Evolutionary conservation across 1,140 invertebrate genomes (phyloP).

Genomic region (Palaemon carinicauda): DNA sequence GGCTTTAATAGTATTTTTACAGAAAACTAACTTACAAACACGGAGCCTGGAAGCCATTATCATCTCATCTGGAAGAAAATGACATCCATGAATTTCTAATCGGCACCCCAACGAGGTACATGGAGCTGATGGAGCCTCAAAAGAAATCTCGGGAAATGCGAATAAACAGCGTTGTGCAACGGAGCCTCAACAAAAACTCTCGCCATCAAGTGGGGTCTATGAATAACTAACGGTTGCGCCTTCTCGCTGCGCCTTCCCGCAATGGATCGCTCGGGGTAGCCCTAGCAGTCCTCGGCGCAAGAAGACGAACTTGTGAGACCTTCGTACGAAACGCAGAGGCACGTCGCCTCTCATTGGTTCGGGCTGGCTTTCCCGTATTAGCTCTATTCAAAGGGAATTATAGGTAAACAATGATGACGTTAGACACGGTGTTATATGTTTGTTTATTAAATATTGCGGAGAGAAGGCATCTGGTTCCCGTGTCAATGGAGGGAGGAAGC

Average conservation of each 20-base stretch:
- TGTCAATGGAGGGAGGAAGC: conserved; percentile 44
- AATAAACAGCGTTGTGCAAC: conserved; percentile 20
- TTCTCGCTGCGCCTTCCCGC: background rate
- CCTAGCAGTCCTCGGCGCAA: background rate
- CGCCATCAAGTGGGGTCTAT: conserved; percentile 24
- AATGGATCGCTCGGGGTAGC: background rate
- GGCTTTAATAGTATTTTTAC: too few species aligned
- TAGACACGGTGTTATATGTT: conserved; percentile 35
- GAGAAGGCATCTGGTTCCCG: conserved; percentile 41
- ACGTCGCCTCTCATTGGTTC: background rate
- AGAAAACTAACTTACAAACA: background rate
- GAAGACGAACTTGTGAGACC: background rate
- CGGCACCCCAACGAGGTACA: background rate
- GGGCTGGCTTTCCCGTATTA: conserved; percentile 25
- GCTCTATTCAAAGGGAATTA: conserved; percentile 51
- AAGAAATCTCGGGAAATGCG: conserved; percentile 31
- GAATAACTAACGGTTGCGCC: conserved; percentile 9
- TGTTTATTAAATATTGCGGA: conserved; percentile 48
- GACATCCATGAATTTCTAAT: conserved; percentile 49
- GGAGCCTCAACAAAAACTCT: conserved; percentile 16
- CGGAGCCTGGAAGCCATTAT: background rate
- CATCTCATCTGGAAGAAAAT: conserved; percentile 41
- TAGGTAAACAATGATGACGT: conserved; percentile 47
- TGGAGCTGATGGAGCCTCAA: conserved; percentile 9
- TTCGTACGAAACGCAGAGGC: background rate